Evolutionary conservation across 2,888 invertebrate genomes (phyloP).

Genomic region (Capitulum mitella): DNA sequence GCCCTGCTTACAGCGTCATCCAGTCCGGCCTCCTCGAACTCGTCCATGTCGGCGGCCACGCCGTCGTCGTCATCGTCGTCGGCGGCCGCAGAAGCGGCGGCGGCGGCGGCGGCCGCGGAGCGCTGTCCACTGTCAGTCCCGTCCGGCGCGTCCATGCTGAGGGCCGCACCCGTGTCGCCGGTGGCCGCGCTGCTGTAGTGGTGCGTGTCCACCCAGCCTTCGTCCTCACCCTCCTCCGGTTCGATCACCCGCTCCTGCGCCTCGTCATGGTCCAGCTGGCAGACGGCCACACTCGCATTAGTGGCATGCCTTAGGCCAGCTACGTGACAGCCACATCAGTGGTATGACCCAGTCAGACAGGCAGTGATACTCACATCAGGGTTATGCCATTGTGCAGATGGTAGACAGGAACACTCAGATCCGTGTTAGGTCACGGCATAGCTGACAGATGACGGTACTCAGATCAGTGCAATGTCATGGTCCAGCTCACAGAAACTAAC

Average conservation of each 20-base stretch:
- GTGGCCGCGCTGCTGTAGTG: slow-evolving; percentile 62
- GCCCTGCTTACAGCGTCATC: slow-evolving; percentile 54
- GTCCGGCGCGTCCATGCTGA: background rate
- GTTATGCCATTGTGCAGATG: no score
- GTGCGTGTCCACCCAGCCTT: slow-evolving; percentile 98
- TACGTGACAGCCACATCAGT: no score
- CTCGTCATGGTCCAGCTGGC: slow-evolving; percentile 79
- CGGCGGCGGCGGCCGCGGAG: slow-evolving; percentile 1
- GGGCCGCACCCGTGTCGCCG: slow-evolving; percentile 47
- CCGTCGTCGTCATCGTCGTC: slow-evolving; percentile 82
- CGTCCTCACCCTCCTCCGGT: slow-evolving; percentile 45
- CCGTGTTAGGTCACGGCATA: no score
- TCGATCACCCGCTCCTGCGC: slow-evolving; percentile 71
- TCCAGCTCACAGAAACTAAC: no score
- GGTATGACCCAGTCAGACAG: no score
- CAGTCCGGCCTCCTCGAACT: slow-evolving; percentile 92
- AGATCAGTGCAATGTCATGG: no score
- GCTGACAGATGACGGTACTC: no score
- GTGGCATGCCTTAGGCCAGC: no score
- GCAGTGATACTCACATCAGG: no score
- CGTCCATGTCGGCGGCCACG: slow-evolving; percentile 95
- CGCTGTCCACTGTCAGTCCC: no score
- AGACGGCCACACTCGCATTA: slow-evolving; percentile 25
- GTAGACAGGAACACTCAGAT: no score
- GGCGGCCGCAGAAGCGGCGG: slow-evolving; percentile 19